Conservation (phyloP, 2,888 invertebrate species). For the Patella pellucida region DNA sequence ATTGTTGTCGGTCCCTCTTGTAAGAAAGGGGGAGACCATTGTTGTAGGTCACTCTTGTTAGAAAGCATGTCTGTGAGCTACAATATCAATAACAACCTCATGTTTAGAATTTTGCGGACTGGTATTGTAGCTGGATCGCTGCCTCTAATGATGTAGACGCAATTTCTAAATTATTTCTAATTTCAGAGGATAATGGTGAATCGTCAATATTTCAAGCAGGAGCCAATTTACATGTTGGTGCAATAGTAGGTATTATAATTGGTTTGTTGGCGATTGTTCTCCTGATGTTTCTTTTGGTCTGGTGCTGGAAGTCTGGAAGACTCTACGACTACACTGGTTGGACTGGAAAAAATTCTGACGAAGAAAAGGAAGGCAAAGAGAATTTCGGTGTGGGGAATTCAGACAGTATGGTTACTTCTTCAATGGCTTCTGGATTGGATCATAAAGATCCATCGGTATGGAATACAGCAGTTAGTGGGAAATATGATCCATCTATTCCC, state of each 20-base stretch:
- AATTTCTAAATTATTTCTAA: neutral
- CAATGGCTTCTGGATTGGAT: slow-evolving; percentile 18
- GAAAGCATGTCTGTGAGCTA: no score
- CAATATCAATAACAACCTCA: no score
- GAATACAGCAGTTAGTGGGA: slow-evolving; percentile 23
- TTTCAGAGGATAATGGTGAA: slow-evolving; percentile 50
- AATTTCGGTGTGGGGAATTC: slow-evolving; percentile 12
- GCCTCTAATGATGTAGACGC: no score
- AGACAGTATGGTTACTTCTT: slow-evolving; percentile 18
- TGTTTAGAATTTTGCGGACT: no score
- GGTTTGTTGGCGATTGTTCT: slow-evolving; percentile 49
- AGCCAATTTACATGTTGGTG: slow-evolving; percentile 47
- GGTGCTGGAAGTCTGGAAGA: slow-evolving; percentile 55
- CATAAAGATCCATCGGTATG: slow-evolving; percentile 25
- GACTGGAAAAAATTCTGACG: slow-evolving; percentile 6
- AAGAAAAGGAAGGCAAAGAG: slow-evolving; percentile 1
- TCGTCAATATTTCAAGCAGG: slow-evolving; percentile 44
- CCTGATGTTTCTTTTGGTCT: slow-evolving; percentile 50
- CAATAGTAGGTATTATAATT: slow-evolving; percentile 56
- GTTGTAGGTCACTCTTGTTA: no score
- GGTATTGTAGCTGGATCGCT: no score
- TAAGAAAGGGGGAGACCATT: no score
- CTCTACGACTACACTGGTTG: slow-evolving; percentile 24
- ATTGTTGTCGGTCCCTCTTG: no score
- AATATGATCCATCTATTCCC: slow-evolving; percentile 9